phyloP scores from a whole-genome alignment of 2,797 vertebrate genomes.

The Sebastolobus altivelis region DNA sequence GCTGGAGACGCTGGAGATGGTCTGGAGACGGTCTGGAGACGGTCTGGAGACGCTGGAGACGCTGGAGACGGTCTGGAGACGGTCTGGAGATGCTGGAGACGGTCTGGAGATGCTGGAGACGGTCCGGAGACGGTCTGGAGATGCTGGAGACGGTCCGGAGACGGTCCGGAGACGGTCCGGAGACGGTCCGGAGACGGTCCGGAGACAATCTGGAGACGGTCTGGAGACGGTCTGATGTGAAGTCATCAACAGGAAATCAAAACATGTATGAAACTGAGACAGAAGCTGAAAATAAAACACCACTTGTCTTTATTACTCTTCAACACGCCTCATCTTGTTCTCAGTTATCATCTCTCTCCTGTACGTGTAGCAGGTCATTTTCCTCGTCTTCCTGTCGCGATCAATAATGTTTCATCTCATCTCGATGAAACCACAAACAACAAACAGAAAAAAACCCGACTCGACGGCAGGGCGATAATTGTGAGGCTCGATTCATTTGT shows the following conservation, averaged over 20 bases:
- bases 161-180: rapidly evolving
- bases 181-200: too few relatives aligned
- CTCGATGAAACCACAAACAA: constrained; percentile 36
- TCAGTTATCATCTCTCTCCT: constrained; percentile 9
- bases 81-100: too few relatives aligned
- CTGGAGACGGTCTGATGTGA: too few relatives aligned
- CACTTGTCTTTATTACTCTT: background rate
- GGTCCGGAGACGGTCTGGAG: too few relatives aligned
- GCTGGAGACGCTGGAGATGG: too few relatives aligned
- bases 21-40: too few relatives aligned
- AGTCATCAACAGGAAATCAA: background rate
- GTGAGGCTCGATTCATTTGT: constrained; percentile 65
- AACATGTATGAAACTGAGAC: background rate
- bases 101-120: too few relatives aligned
- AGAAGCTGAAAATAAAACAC: background rate
- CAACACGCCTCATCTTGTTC: background rate
- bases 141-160: too few relatives aligned
- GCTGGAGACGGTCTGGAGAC: rapidly evolving
- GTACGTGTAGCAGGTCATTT: constrained; percentile 12
- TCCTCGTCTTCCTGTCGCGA: constrained; percentile 23
- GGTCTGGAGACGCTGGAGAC: too few relatives aligned
- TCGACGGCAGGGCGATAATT: constrained; percentile 50
- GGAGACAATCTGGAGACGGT: too few relatives aligned
- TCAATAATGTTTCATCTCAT: constrained; percentile 56
- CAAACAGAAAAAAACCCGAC: constrained; percentile 35